Evolutionary conservation across 2,113 vertebrate species (phyloP), one percentile per base, ranked within the genome.

Genomic region (Perognathus longimembris): DNA sequence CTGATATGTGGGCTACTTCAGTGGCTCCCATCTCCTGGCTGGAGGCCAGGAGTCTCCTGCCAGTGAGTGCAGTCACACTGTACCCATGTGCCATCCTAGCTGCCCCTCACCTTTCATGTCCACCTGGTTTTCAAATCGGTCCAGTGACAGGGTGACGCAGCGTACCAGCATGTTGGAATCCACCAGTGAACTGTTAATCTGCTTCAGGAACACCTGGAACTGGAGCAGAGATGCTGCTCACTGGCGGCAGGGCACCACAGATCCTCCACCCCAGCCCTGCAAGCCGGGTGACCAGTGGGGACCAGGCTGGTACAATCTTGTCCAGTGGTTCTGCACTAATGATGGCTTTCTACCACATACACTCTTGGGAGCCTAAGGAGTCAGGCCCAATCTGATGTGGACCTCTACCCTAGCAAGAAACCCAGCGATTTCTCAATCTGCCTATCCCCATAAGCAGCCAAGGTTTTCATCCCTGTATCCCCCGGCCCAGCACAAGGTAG

Each of bases 91-190:
- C 73, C 4, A 9, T 7, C 40, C 54, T 24, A 36, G 42, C 71
- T 8, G 9, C 17, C 71, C 77, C 22, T 96, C 93, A 98, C 98
- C 98, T 98, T 98, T 98, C 97, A 98, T 97, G 91, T 98, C 98
- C 64, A 98, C 97, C 84, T 99, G 99, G 77, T 98, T 99, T 97
- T 99, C 99, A 90, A 99, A 99, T 9, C 99, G 98, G 96, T 99
- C 99, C 97, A 99, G 97, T 0, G 99, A 99, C 61, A 99, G 97
- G 0, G 99, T 99, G 40, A 99, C 99, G 82, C 99, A 99, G 94
- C 99, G 99, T 90, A 99, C 99, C 34, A 99, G 97, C 99, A 99
- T 99, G 97, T 99, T 99, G 0, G 99, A 99, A 98, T 99, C 99
- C 91, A 99, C 99, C 87, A 99, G 93, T 0, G 99, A 99, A 94